phyloP scores from a whole-genome alignment of 2,113 vertebrate species.

The Psophia crepitans region DNA sequence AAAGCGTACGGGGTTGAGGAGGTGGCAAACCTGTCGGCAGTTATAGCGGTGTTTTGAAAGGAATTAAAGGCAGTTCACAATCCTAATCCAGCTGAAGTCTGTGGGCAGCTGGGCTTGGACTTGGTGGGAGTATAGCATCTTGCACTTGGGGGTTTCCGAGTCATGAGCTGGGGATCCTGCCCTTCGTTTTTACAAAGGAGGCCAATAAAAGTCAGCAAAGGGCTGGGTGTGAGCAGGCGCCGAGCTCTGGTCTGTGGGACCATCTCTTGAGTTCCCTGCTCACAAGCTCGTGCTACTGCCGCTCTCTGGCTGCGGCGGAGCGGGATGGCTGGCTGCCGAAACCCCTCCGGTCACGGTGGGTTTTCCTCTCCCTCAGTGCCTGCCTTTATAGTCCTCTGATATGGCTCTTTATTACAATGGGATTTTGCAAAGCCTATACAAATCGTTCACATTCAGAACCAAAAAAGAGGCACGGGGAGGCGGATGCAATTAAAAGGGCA shows the following conservation, averaged over 20 bases:
- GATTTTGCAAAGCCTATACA: neutral
- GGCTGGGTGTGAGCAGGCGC: neutral
- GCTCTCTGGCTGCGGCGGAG: neutral
- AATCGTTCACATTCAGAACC: neutral
- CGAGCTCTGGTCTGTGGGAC: neutral
- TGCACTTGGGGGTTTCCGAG: neutral
- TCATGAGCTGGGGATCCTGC: neutral
- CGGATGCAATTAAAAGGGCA: constrained; percentile 26
- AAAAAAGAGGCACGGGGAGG: neutral
- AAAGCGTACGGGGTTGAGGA: neutral
- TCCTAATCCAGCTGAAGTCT: neutral
- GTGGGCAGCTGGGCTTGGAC: neutral
- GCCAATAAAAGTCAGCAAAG: neutral
- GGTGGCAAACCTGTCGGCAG: neutral
- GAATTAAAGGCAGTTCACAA: neutral
- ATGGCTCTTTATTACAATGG: neutral
- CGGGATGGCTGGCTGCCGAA: neutral
- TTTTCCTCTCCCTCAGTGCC: neutral
- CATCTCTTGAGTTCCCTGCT: neutral
- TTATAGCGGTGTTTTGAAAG: neutral
- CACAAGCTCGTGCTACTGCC: fast-evolving
- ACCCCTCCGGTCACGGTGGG: fast-evolving
- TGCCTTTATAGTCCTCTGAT: neutral
- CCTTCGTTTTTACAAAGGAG: neutral
- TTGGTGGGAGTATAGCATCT: neutral